phyloP scores from a whole-genome alignment of 30 jellyfish, hydroid and myxozoan genomes.

The Aurelia coerulea region DNA sequence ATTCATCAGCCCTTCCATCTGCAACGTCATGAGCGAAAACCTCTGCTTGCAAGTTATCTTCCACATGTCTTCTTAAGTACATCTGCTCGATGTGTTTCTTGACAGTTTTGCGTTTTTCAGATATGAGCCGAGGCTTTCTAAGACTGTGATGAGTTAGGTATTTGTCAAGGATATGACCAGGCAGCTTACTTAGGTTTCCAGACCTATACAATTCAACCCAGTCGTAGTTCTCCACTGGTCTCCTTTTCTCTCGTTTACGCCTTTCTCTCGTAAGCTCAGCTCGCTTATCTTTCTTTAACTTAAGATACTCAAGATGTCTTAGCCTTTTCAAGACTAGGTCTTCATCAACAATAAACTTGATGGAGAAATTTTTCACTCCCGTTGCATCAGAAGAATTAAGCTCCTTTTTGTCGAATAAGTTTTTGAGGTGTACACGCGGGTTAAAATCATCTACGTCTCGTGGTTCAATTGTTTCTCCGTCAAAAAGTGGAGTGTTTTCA shows the following conservation, averaged over 20 bases:
- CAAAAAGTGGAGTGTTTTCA: neutral
- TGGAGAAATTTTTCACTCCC: neutral
- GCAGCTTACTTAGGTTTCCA: constrained; percentile 8
- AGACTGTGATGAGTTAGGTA: neutral
- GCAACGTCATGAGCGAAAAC: neutral
- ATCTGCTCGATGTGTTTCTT: neutral
- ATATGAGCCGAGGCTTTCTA: neutral
- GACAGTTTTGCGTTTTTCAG: neutral
- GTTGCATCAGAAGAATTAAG: neutral
- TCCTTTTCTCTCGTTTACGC: neutral
- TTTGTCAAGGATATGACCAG: neutral
- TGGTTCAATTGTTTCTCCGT: neutral
- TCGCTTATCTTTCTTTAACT: constrained; percentile 1
- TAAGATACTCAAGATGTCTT: neutral
- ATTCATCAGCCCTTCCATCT: neutral
- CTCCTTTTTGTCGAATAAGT: neutral
- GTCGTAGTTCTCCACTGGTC: neutral
- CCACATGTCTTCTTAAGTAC: neutral
- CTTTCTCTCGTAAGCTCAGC: neutral
- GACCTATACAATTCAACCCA: neutral
- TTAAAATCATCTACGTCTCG: constrained; percentile 20
- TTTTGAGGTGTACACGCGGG: constrained; percentile 12
- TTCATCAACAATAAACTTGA: neutral
- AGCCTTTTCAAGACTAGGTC: neutral
- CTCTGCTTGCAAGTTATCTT: neutral